These are phyloP conservation scores for Monochamus alternatus DNA, from an alignment of 2,888 invertebrate genomes.

Conservation along the genomic window DNA sequence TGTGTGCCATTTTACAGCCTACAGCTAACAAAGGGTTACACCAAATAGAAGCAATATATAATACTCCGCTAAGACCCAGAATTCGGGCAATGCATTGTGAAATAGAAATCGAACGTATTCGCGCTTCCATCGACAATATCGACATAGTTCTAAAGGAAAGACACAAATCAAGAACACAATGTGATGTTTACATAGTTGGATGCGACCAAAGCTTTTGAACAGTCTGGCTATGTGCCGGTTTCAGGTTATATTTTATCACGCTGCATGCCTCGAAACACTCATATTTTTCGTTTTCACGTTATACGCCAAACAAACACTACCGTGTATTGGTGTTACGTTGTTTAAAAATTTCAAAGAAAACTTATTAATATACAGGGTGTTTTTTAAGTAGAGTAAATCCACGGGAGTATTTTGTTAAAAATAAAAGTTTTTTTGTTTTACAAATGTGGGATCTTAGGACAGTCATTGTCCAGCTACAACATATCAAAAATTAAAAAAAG, in stretches of 20 bases:
- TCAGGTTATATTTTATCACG: constrained; percentile 26
- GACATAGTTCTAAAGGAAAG: constrained; percentile 61
- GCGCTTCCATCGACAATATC: constrained; percentile 56
- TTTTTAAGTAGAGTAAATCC: no score
- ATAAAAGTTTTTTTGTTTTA: no score
- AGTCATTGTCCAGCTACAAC: no score
- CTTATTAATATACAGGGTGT: no score
- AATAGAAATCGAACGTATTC: constrained; percentile 55
- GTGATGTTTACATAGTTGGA: constrained; percentile 41
- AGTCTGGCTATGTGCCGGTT: constrained; percentile 9
- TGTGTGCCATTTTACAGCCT: not conserved
- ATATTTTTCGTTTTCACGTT: not conserved
- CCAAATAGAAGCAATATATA: constrained; percentile 53
- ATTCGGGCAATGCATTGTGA: constrained; percentile 55
- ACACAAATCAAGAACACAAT: constrained; percentile 61
- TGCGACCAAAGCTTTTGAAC: constrained; percentile 35
- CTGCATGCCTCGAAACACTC: not conserved
- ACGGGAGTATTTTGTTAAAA: no score
- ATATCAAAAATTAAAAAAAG: no score
- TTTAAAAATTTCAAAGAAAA: no score
- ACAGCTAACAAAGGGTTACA: constrained; percentile 24
- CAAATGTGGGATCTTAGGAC: no score
- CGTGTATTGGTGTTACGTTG: not conserved
- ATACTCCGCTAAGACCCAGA: constrained; percentile 50
- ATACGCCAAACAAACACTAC: not conserved